Percentiles rank a stretch among this genome's conserved stretches.
Conservation (phyloP, 92 coral and sea anemone genomes). For the Siderastrea radians region DNA sequence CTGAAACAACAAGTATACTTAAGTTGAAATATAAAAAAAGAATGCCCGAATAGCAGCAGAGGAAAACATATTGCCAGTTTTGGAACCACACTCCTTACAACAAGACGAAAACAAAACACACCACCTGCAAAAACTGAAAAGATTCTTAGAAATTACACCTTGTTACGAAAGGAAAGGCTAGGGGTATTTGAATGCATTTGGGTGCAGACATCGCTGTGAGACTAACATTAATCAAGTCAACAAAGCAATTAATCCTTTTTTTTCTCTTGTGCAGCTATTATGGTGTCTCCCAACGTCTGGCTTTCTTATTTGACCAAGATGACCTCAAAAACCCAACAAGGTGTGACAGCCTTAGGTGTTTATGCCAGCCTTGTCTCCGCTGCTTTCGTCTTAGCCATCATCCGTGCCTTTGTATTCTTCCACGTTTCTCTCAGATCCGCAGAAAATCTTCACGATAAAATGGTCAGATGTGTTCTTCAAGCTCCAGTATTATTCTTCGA, state of each 20-base stretch:
- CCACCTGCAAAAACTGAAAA: too few species aligned
- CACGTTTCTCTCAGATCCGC: slow-evolving; percentile 34
- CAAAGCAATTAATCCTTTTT: neutral
- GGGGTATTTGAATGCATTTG: too few species aligned
- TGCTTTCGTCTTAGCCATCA: slow-evolving; percentile 3
- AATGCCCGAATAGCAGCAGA: too few species aligned
- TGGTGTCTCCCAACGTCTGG: slow-evolving; percentile 49
- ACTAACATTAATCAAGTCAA: neutral
- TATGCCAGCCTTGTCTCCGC: slow-evolving; percentile 1
- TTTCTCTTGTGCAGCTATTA: neutral
- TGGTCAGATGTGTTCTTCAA: slow-evolving; percentile 30
- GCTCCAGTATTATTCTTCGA: slow-evolving; percentile 54
- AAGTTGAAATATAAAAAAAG: neutral
- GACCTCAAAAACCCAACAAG: slow-evolving; percentile 1
- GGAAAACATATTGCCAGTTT: too few species aligned
- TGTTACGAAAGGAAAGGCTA: too few species aligned
- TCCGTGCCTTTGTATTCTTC: slow-evolving; percentile 16
- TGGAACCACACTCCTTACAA: too few species aligned
- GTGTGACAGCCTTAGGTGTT: neutral
- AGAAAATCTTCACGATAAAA: slow-evolving; percentile 33
- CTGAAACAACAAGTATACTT: too few species aligned
- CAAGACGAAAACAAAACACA: too few species aligned
- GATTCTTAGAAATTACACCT: too few species aligned
- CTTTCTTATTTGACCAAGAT: slow-evolving; percentile 40
- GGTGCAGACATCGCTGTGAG: too few species aligned